Base-by-base conservation (phyloP, 1,140 invertebrate genomes). In the Pantala flavescens region DNA sequence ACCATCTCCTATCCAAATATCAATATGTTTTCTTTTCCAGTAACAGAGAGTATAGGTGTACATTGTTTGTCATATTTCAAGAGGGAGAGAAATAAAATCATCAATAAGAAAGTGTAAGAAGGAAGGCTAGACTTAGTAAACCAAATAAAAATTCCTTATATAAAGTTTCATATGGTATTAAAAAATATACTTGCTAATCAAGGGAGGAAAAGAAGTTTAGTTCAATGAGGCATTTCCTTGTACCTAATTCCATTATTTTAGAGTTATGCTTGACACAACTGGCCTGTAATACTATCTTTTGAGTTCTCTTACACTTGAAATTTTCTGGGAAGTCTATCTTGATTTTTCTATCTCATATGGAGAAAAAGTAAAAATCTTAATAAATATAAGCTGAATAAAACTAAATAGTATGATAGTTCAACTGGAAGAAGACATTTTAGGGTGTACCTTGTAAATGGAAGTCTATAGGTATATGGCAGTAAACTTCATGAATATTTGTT, bases 391-490 rank as follows among this genome's bases (percentile, higher is more conserved):
- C 24, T 19, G 14, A 42, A 19, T 73, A 23, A 36, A 43, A 73
- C 24, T 28, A 43, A 23, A 23, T 71, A 10, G 14, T 71, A 36
- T 24, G 23, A 24, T 23, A 23, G 23, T 71, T 23, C 14, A 9
- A 14, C 71, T 71, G 28, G 71, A 71, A 24, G 28, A 71, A 36
- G 71, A 71, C 23, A 23, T 71, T 71, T 71, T 71, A 36, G 28
- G 28, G 28, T 36, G 28, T 36, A 63, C 49, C n/a, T 63, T 63
- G n/a, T 43, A 43, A 19, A 36, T 73, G 72, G 28, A 73, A 49
- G 21, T 24, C 23, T 43, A 63, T 49, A 70, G 23, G 21, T 55
- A 16, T 70, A 24, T 36, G 23, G 23, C 43, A 23, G 28, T 24
- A 23, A 71, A 71, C 63, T 70, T 21, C 63, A 70, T 21, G 63